Evolutionary conservation across 2,888 invertebrate genomes (phyloP).

Genomic region (Dryococelus australis): DNA sequence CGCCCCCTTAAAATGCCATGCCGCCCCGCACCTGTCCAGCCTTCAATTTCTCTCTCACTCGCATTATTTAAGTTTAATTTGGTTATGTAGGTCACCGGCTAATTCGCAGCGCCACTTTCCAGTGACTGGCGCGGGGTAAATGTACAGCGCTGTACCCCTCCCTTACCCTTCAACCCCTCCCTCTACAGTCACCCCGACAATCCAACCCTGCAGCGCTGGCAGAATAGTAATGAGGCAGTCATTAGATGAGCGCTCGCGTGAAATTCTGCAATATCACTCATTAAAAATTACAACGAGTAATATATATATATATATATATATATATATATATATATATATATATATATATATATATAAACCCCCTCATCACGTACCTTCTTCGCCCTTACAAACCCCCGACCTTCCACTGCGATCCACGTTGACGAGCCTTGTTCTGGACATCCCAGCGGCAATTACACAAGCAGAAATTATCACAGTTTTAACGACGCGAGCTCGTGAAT

Average conservation of each 20-base stretch:
- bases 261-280: not conserved
- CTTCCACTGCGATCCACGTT: no score
- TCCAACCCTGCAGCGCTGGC: not conserved
- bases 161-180: not conserved
- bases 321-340: no score
- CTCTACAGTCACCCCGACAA: not conserved
- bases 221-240: not conserved
- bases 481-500: not conserved
- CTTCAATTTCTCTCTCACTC: not conserved
- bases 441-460: no score
- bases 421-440: no score
- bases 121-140: not conserved
- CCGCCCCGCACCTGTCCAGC: not conserved
- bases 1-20: not conserved
- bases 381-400: no score
- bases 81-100: not conserved
- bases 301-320: no score
- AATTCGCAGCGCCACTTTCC: not conserved
- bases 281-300: not conserved
- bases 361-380: no score
- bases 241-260: conserved; percentile 4
- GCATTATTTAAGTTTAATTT: conserved; percentile 1
- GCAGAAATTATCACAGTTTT: not conserved
- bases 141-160: not conserved
- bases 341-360: no score